Base-by-base conservation (phyloP, 2,113 vertebrate species). In the Pluvianellus socialis region DNA sequence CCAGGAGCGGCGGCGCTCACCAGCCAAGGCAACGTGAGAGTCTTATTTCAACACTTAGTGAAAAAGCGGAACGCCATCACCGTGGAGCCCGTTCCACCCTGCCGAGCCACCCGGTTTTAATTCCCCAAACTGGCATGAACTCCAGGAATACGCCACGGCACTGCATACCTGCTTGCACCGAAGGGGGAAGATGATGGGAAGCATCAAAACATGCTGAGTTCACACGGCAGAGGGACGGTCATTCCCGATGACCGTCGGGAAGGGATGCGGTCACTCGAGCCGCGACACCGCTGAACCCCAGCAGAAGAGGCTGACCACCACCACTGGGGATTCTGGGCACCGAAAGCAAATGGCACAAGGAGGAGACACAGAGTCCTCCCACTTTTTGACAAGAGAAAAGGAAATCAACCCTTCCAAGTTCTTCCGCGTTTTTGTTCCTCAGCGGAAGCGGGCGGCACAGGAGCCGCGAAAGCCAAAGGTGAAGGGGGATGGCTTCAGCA, bases 1-100 rank as follows among this genome's bases (percentile, higher is more conserved):
- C 67, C 26, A 2, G 5, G 32, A 80, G 62, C 52, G 27, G 32
- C 2, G 0, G 32, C 0, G 0, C 50, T 38, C 32, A 42, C 52
- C 53, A 33, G 68, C 26, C 11, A 61, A 87, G 38, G 5, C 1
- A 0, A 56, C 0, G 0, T 4, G 58, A 77, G 14, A 7, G 67
- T 28, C 30, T 61, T 6, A 53, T 10, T 50, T 28, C n/a, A 38
- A 47, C n/a, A 20, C 40, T 14, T 24, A 71, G 44, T 8, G 21
- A 58, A 44, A 91, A 73, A 44, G 1, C 33, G 62, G 19, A 61
- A 26, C 0, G 1, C 27, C 73, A 71, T 18, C 30, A 55, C 72
- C 7, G 2, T 7, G 19, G 65, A 85, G n/a, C 18, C 67, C 2
- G 0, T 14, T 35, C 42, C 55, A 44, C 35, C 72, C 32, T 16